phyloP scores from a whole-genome alignment of 2,797 vertebrate genomes.

The Aotus griseimembra region DNA sequence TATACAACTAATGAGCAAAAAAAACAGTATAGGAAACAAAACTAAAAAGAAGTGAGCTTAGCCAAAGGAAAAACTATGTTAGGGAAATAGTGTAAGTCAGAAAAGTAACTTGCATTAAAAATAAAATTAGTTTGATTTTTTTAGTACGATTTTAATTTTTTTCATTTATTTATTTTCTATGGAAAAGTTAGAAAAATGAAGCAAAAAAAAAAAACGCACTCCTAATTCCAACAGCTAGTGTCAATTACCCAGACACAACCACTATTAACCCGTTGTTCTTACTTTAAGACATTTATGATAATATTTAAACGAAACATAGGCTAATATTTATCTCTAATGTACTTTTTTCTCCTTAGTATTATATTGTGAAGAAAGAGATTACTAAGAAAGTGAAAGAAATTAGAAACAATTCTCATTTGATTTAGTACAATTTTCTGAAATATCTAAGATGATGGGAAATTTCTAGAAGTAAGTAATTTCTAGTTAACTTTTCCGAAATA shows the following conservation, averaged over 20 bases:
- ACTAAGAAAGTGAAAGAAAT: not conserved
- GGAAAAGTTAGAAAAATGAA: not conserved
- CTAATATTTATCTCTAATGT: not conserved
- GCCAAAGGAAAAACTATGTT: not conserved
- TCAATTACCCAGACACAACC: not conserved
- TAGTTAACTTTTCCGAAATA: not conserved
- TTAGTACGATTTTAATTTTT: not conserved
- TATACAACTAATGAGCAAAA: not conserved
- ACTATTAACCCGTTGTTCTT: not conserved
- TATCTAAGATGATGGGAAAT: not conserved
- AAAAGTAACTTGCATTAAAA: not conserved
- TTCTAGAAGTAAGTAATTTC: not conserved
- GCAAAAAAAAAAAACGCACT: not conserved
- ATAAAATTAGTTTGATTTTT: not conserved
- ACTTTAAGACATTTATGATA: not conserved
- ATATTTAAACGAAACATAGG: not conserved
- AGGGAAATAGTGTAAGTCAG: not conserved
- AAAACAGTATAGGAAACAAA: not conserved
- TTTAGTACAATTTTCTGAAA: conserved; percentile 27
- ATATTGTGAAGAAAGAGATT: not conserved
- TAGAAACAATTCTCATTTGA: conserved; percentile 36
- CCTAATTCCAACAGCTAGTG: not conserved
- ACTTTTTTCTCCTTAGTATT: not conserved
- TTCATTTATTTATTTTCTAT: not conserved
- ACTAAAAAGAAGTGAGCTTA: not conserved